Evolutionary conservation across 2,797 vertebrate species (phyloP).

Genomic region (Enteromius mattozi): DNA sequence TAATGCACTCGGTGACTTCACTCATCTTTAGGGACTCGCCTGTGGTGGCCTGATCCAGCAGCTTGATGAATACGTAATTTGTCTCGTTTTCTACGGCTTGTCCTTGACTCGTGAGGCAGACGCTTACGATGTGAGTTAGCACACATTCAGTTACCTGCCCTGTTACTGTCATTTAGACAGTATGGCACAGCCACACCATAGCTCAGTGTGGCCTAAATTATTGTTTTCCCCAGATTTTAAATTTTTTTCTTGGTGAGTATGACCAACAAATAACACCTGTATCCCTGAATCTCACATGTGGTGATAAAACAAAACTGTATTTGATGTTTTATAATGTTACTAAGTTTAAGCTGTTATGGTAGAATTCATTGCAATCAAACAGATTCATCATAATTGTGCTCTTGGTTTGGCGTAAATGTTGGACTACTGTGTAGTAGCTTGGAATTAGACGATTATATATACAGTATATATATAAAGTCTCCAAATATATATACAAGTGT

Average conservation of each 20-base stretch:
- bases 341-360: background rate
- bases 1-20: conserved; percentile 36
- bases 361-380: background rate
- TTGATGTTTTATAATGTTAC: background rate
- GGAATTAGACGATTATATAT: too few relatives aligned
- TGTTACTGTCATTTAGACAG: conserved; percentile 5
- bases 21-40: conserved; percentile 35
- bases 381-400: background rate
- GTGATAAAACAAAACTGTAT: background rate
- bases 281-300: background rate
- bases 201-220: background rate
- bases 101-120: conserved; percentile 37
- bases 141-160: conserved; percentile 2
- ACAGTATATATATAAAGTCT: too few relatives aligned
- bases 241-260: background rate
- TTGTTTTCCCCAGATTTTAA: background rate
- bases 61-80: conserved; percentile 43
- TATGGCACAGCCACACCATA: background rate
- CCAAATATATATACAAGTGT: too few relatives aligned
- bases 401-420: background rate
- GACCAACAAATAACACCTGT: background rate
- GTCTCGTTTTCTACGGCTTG: conserved; percentile 32
- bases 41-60: conserved; percentile 46
- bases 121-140: conserved; percentile 23
- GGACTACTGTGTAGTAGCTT: background rate